These are phyloP conservation scores for Drosophila parabipectinata DNA, from an alignment of 1,140 invertebrate species.

Conservation along the genomic window DNA sequence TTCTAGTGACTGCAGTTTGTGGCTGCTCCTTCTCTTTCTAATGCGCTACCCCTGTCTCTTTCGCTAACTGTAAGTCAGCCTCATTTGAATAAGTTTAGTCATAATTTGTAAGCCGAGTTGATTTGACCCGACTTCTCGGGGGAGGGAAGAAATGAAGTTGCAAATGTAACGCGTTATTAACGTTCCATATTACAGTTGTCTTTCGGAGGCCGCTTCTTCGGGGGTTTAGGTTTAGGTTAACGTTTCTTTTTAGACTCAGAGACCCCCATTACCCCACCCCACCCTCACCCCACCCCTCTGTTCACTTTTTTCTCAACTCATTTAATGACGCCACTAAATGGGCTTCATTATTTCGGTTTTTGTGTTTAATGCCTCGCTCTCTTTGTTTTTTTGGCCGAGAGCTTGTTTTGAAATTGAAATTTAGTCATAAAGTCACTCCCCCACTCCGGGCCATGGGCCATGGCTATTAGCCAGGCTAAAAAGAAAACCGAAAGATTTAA, in stretches of 20 bases:
- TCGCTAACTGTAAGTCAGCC: constrained; percentile 71
- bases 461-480: constrained; percentile 14
- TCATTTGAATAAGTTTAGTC: constrained; percentile 82
- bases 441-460: not conserved
- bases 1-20: constrained; percentile 75
- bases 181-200: constrained; percentile 73
- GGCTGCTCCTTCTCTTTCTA: constrained; percentile 4
- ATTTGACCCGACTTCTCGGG: constrained; percentile 37
- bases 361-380: constrained; percentile 45
- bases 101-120: constrained; percentile 80
- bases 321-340: constrained; percentile 83
- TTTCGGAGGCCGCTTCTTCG: constrained; percentile 16
- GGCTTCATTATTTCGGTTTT: constrained; percentile 78
- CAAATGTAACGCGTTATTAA: constrained; percentile 83
- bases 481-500: constrained; percentile 68
- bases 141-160: constrained; percentile 67
- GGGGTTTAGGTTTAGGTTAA: not conserved
- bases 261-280: not conserved
- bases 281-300: constrained; percentile 6
- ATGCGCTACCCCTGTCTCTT: not conserved
- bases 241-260: constrained; percentile 13
- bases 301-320: constrained; percentile 45
- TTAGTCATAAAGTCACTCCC: constrained; percentile 71
- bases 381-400: constrained; percentile 24
- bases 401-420: constrained; percentile 74